Conservation (phyloP, 92 coral and sea anemone species). For the Blastomussa wellsi region DNA sequence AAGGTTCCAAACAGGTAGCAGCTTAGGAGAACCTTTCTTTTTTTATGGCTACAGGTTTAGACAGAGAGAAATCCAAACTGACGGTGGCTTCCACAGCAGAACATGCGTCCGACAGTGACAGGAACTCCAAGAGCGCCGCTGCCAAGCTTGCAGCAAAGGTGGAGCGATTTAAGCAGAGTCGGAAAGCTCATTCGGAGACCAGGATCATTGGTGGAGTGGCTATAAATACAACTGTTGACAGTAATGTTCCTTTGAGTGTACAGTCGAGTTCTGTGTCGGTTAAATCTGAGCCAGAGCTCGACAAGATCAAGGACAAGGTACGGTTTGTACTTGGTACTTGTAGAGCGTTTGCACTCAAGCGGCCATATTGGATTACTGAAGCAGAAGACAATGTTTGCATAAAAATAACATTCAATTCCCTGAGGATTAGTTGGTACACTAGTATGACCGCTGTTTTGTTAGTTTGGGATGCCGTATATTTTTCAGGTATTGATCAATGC, state of each 20-base stretch:
- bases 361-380: too few species aligned
- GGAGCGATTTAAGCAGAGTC: constrained; percentile 65
- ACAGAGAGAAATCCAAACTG: constrained; percentile 38
- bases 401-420: too few species aligned
- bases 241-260: constrained; percentile 66
- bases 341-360: not conserved
- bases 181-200: constrained; percentile 84
- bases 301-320: constrained; percentile 38
- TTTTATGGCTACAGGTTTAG: constrained; percentile 16
- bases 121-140: constrained; percentile 40
- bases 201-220: constrained; percentile 98
- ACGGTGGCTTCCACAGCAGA: constrained; percentile 21
- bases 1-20: not conserved
- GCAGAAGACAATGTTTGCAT: too few species aligned
- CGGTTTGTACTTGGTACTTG: not conserved
- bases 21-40: not conserved
- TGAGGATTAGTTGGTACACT: too few species aligned
- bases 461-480: too few species aligned
- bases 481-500: not conserved
- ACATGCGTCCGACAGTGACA: constrained; percentile 23
- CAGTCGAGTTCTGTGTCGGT: constrained; percentile 80
- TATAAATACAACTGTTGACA: constrained; percentile 63
- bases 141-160: constrained; percentile 64
- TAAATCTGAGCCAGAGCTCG: constrained; percentile 37
- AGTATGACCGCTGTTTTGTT: too few species aligned